phyloP scores from a whole-genome alignment of 2,113 vertebrate genomes.

The Vimba vimba region DNA sequence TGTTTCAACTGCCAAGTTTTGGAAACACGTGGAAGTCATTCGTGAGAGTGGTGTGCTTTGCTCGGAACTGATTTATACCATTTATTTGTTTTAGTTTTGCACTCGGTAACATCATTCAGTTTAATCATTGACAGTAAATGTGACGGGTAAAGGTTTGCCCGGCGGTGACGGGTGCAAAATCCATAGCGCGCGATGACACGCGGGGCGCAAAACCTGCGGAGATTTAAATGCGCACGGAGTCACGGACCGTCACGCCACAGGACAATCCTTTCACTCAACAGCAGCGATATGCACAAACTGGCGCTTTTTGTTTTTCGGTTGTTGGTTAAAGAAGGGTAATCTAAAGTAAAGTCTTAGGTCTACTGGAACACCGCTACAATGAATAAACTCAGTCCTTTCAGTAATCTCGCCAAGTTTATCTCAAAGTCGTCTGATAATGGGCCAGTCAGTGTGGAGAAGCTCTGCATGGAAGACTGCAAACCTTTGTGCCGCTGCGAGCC shows the following conservation, averaged over 20 bases:
- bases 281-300: neutral
- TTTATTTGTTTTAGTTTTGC: slow-evolving; percentile 21
- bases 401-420: slow-evolving; percentile 32
- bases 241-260: neutral
- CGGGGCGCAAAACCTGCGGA: slow-evolving; percentile 33
- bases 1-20: neutral
- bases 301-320: neutral
- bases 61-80: neutral
- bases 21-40: neutral
- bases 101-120: neutral
- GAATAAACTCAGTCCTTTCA: slow-evolving; percentile 43
- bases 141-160: neutral
- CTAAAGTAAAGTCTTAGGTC: neutral
- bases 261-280: neutral
- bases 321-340: neutral
- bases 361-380: slow-evolving; percentile 21
- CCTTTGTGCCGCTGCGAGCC: slow-evolving; percentile 13
- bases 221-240: slow-evolving; percentile 29
- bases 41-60: neutral
- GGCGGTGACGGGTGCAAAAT: slow-evolving; percentile 42
- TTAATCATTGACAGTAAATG: slow-evolving; percentile 48
- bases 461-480: slow-evolving; percentile 51
- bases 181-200: neutral
- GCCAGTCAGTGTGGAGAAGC: slow-evolving; percentile 41
- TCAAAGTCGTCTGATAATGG: slow-evolving; percentile 29